Percentiles rank a stretch among this genome's conserved stretches.
Conservation (phyloP, 2,888 invertebrate genomes). For the Agrotis ipsilon region DNA sequence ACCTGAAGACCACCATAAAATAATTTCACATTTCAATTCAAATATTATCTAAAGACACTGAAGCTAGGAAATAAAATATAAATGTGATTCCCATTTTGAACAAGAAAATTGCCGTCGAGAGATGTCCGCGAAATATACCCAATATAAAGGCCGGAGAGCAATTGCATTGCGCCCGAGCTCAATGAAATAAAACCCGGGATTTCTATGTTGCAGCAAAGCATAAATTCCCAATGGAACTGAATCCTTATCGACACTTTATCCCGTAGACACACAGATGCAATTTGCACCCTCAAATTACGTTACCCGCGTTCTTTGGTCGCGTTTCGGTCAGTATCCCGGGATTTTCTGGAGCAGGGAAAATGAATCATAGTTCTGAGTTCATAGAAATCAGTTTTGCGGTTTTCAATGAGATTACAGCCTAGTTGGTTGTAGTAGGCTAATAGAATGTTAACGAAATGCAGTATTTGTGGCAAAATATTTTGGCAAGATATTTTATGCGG, state of each 20-base stretch:
- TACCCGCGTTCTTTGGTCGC: constrained; percentile 68
- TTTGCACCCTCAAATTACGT: constrained; percentile 76
- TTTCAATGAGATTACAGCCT: constrained; percentile 8
- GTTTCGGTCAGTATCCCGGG: constrained; percentile 68
- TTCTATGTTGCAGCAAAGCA: constrained; percentile 65
- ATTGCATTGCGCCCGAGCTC: constrained; percentile 45
- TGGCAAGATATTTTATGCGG: neutral
- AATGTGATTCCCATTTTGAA: constrained; percentile 2
- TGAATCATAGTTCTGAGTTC: constrained; percentile 28
- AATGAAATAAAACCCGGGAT: constrained; percentile 59
- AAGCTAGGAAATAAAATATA: constrained; percentile 1
- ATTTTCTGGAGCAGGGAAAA: constrained; percentile 39
- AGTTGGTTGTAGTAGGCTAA: neutral
- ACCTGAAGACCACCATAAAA: too few relatives aligned
- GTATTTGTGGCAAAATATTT: neutral
- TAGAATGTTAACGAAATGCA: neutral
- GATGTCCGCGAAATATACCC: constrained; percentile 34
- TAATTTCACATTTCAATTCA: too few relatives aligned
- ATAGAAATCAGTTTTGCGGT: constrained; percentile 5
- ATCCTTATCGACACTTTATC: constrained; percentile 74
- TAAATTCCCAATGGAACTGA: constrained; percentile 65
- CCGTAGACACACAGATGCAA: constrained; percentile 72
- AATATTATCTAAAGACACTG: too few relatives aligned
- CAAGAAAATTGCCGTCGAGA: constrained; percentile 18
- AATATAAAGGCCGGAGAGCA: constrained; percentile 42